Percentiles rank a stretch among this genome's conserved stretches.
These are phyloP conservation scores for Bryconaethiops microstoma DNA, from an alignment of 2,797 vertebrate species.

Conservation along the genomic window DNA sequence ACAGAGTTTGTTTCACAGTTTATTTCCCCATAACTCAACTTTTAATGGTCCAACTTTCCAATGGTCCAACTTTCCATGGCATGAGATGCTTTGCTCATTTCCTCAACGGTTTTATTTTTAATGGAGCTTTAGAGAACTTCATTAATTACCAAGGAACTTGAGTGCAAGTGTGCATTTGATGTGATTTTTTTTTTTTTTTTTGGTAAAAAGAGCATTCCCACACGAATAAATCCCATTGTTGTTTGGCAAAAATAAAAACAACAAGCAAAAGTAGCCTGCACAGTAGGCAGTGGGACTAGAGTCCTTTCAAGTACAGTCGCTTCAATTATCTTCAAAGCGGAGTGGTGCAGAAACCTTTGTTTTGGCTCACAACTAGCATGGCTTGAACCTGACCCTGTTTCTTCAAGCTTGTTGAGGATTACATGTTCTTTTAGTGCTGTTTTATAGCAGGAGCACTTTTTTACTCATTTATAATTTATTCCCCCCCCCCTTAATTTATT, in stretches of 20 bases:
- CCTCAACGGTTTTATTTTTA: constrained; percentile 65
- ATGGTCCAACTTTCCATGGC: constrained; percentile 55
- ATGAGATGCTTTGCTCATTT: constrained; percentile 57
- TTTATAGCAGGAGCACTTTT: constrained; percentile 79
- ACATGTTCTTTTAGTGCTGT: constrained; percentile 76
- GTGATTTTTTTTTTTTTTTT: constrained; percentile 58
- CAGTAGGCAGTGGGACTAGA: constrained; percentile 67
- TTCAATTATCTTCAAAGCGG: constrained; percentile 79
- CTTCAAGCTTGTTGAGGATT: constrained; percentile 75
- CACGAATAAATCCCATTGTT: constrained; percentile 66
- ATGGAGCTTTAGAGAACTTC: constrained; percentile 70
- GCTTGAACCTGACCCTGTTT: constrained; percentile 81
- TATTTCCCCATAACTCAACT: constrained; percentile 57
- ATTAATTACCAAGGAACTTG: constrained; percentile 71
- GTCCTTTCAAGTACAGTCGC: constrained; percentile 74
- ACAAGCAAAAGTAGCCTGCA: constrained; percentile 66
- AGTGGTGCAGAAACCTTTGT: constrained; percentile 75
- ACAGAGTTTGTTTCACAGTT: constrained; percentile 36
- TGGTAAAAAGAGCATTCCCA: constrained; percentile 69
- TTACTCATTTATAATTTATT: constrained; percentile 81
- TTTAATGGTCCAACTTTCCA: constrained; percentile 33
- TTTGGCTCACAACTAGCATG: constrained; percentile 73
- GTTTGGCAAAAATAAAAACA: constrained; percentile 62
- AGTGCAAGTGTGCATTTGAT: constrained; percentile 68
- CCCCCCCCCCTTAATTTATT: constrained; percentile 76